Conservation (phyloP, 2,797 vertebrate species). For the Erithacus rubecula region DNA sequence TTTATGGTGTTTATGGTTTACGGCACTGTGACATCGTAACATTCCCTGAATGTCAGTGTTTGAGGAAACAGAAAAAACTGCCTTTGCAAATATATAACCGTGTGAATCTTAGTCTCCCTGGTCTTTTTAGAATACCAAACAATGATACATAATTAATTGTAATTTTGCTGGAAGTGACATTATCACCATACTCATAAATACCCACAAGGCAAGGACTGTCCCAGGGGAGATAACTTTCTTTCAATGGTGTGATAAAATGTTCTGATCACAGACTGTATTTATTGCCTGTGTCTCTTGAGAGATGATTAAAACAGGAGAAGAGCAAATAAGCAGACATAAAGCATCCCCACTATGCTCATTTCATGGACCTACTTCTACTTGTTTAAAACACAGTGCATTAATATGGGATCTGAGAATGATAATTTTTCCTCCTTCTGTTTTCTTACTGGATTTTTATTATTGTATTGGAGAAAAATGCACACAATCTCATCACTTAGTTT, state of each 20-base stretch:
- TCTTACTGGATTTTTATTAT: background rate
- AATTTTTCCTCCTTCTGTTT: background rate
- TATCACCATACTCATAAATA: background rate
- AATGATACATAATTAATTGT: conserved; percentile 29
- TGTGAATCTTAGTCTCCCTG: background rate
- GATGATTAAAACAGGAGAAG: conserved; percentile 5
- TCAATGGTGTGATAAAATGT: conserved; percentile 22
- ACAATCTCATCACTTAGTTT: background rate
- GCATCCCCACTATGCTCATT: background rate
- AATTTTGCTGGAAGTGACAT: conserved; percentile 37
- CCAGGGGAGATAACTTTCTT: background rate
- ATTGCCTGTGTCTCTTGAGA: background rate
- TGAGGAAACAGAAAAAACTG: background rate
- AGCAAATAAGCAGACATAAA: background rate
- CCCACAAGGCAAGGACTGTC: background rate
- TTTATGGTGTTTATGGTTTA: background rate
- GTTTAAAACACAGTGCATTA: background rate
- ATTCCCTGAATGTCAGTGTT: background rate
- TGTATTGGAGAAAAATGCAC: background rate
- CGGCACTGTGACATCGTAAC: background rate
- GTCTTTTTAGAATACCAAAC: conserved; percentile 24
- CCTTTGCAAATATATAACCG: background rate
- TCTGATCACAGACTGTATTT: conserved; percentile 2
- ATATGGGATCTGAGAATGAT: background rate
- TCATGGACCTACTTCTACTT: background rate